Base-by-base conservation (phyloP, 1,140 invertebrate species). In the Apolygus lucorum region DNA sequence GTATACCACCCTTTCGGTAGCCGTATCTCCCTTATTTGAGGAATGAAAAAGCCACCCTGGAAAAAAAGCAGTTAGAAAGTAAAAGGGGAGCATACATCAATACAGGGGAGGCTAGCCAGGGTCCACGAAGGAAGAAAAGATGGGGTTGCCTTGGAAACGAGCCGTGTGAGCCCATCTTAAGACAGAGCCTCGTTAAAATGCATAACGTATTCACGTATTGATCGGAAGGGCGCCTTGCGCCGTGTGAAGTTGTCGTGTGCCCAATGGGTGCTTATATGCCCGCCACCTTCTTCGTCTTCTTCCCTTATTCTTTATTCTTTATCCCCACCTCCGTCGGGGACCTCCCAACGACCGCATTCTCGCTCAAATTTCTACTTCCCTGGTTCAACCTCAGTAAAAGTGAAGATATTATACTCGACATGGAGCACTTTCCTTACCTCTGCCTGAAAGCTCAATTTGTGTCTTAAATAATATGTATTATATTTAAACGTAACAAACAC, bases 121-220 rank as follows among this genome's bases (percentile, higher is more conserved):
- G 68, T 70, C 71, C 66, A 24, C 8, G 54, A 21, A 59, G 54
- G 34, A 49, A 17, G 34, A 49, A 59, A 59, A 59, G 54, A 59
- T 59, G 64, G 64, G 59, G 69, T 70, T 68, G 4, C 69, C 69
- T 65, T 70, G 68, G 68, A 17, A 66, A 72, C 68, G 49, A n/a
- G 68, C 27, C n/a, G 21, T 28, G 64, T 28, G 64, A 70, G 63
- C 28, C 54, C 54, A 59, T 59, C 54, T 59, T 59, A 62, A 70
- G 69, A 70, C 34, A 59, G 54, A 27, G 54, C 52, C 67, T 72
- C 71, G 71, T 72, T 72, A 72, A 72, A 72, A 72, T 72, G 71
- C 71, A 72, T 72, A 72, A 72, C 71, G 65, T 72, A 72, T 70
- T 72, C 69, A 70, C 68, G 29, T 70, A 72, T 70, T 72, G 69